Base-by-base conservation (phyloP, 1,140 invertebrate genomes). In the Solenopsis invicta region DNA sequence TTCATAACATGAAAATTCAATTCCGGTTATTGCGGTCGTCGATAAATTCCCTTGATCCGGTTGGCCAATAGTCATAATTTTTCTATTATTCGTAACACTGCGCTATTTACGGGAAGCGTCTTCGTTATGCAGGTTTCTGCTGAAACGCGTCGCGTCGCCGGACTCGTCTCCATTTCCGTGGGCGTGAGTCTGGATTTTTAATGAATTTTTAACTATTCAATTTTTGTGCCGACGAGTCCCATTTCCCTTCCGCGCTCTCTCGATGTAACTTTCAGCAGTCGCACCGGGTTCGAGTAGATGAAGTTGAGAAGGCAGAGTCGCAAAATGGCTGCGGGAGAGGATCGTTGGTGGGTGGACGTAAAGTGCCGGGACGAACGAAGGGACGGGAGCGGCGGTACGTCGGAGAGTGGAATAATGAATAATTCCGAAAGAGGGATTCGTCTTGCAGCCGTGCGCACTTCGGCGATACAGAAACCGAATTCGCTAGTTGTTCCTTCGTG, bases 351-450 rank as follows among this genome's bases (percentile, higher is more conserved):
- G 87, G 82, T 82, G 89, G 75, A 89, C 88, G 91, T 85, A 87
- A 89, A 87, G 88, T 87, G 66, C 88, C 71, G 62, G 41, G 1
- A 13, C 13, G 54, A 2, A 10, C 16, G 18, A 16, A 10, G n/a
- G 4, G 29, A n/a, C 4, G 10, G 48, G 24, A 18, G 41, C 24
- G 21, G 61, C 37, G 50, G 80, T 82, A 52, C 80, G n/a, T 84
- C 80, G 80, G 80, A 71, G 86, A 62, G 76, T 69, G 67, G 89
- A 92, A 87, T 93, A 94, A 94, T 94, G 93, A 95, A 94, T 94
- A 94, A 94, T 94, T 94, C 91, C 89, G 85, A 91, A 88, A 90
- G 92, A 90, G 93, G 45, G 69, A 90, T 92, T 90, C 93, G 91
- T 92, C 90, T 94, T 94, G 91, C 62, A 59, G 71, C 78, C 77